Evolutionary conservation across 2,888 invertebrate genomes (phyloP).

Genomic region (Apoda limacodes): DNA sequence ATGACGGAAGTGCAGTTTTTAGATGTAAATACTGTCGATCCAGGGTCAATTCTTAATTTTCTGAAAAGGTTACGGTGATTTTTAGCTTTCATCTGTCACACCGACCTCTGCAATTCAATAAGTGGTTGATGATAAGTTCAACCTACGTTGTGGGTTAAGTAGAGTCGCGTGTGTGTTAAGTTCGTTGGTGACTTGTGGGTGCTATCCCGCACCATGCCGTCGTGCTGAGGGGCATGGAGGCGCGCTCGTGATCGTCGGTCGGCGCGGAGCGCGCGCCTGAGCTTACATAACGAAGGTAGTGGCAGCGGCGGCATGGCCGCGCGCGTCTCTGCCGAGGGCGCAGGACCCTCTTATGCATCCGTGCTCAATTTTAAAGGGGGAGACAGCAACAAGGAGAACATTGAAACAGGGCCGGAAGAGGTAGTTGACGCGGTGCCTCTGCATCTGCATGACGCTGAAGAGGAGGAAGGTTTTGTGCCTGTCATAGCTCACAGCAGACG

Average conservation of each 20-base stretch:
- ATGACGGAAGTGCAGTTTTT: slow-evolving; percentile 65
- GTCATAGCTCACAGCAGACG: slow-evolving; percentile 58
- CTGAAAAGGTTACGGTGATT: too few relatives aligned
- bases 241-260: slow-evolving; percentile 69
- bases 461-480: slow-evolving; percentile 63
- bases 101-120: too few relatives aligned
- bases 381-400: slow-evolving; percentile 73
- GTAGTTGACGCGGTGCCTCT: slow-evolving; percentile 37
- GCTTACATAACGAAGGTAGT: slow-evolving; percentile 65
- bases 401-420: slow-evolving; percentile 49
- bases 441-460: slow-evolving; percentile 39
- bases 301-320: slow-evolving; percentile 67
- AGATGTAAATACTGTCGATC: slow-evolving; percentile 65
- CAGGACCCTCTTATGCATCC: slow-evolving; percentile 78
- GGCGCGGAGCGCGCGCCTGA: slow-evolving; percentile 68
- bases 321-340: slow-evolving; percentile 62
- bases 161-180: slow-evolving; percentile 46
- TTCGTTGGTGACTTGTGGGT: slow-evolving; percentile 55
- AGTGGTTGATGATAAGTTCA: background rate
- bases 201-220: slow-evolving; percentile 60
- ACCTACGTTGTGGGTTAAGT: slow-evolving; percentile 24
- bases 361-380: slow-evolving; percentile 73
- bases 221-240: slow-evolving; percentile 63
- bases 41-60: slow-evolving; percentile 64
- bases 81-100: too few relatives aligned